A percentile compares a stretch with the other conserved stretches of the same genome.
Evolutionary conservation across 2,797 vertebrate species (phyloP).

Genomic region (Aulostomus chinensis): DNA sequence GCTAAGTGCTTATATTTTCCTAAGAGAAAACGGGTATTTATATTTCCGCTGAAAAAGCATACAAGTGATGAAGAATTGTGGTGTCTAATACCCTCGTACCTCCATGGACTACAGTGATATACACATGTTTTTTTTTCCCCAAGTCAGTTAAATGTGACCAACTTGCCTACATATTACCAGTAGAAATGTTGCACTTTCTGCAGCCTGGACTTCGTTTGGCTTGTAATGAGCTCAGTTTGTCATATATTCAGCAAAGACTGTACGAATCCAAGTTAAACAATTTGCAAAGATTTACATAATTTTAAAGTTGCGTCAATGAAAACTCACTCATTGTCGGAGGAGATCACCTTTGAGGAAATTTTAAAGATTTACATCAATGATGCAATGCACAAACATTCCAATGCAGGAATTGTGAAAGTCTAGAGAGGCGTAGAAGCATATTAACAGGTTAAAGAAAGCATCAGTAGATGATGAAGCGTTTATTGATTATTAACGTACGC

Average conservation of each 20-base stretch:
- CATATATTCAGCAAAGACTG: not conserved
- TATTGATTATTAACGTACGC: constrained; percentile 15
- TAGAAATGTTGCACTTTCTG: not conserved
- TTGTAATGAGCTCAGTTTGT: not conserved
- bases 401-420: no score
- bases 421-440: constrained; percentile 6
- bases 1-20: constrained; percentile 74
- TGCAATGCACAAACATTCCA: no score
- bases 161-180: no score
- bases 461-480: constrained; percentile 7
- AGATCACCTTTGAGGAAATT: no score
- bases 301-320: not conserved
- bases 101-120: no score
- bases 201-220: not conserved
- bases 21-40: constrained; percentile 63
- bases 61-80: constrained; percentile 25
- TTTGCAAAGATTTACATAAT: not conserved
- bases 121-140: no score
- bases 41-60: constrained; percentile 42
- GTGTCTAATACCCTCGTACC: no score
- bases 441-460: not conserved
- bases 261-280: not conserved
- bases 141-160: no score
- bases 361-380: no score
- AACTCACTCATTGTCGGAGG: no score